A percentile compares a stretch with the other conserved stretches of the same genome.
Conservation (phyloP, 1,140 invertebrate genomes). For the Helicoverpa zea region DNA sequence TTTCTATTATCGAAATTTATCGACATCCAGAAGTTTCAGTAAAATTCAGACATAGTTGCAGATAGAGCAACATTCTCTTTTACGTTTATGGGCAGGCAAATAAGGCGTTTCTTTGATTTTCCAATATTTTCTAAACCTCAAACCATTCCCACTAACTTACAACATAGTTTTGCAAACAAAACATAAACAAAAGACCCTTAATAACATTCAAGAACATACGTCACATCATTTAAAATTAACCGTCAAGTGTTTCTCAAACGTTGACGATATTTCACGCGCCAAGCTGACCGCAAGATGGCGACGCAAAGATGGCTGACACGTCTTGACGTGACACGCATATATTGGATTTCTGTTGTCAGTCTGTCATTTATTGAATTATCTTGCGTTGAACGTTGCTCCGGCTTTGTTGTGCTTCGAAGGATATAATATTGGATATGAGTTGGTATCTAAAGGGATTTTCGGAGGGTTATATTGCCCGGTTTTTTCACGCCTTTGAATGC, state of each 20-base stretch:
- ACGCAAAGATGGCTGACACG: conserved; percentile 44
- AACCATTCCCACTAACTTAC: too few species aligned
- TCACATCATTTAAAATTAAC: conserved; percentile 42
- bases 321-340: conserved; percentile 67
- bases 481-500: background rate
- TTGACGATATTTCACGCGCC: conserved; percentile 55
- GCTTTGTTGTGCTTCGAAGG: conserved; percentile 37
- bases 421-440: conserved; percentile 38
- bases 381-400: conserved; percentile 15
- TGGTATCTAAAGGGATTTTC: background rate
- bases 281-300: conserved; percentile 63
- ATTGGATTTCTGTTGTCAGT: conserved; percentile 67
- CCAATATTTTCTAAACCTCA: too few species aligned
- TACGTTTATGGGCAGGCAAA: too few species aligned
- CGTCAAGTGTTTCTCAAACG: conserved; percentile 47
- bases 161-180: too few species aligned
- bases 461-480: background rate
- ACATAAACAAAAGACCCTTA: conserved; percentile 14
- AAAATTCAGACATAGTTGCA: too few species aligned
- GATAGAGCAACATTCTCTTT: too few species aligned
- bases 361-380: conserved; percentile 69
- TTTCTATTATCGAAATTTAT: too few species aligned
- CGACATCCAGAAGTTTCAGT: too few species aligned
- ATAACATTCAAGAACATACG: conserved; percentile 29
- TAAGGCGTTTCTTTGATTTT: too few species aligned